phyloP scores from a whole-genome alignment of 2,888 invertebrate genomes.

The Drosophila pseudotalamancana region DNA sequence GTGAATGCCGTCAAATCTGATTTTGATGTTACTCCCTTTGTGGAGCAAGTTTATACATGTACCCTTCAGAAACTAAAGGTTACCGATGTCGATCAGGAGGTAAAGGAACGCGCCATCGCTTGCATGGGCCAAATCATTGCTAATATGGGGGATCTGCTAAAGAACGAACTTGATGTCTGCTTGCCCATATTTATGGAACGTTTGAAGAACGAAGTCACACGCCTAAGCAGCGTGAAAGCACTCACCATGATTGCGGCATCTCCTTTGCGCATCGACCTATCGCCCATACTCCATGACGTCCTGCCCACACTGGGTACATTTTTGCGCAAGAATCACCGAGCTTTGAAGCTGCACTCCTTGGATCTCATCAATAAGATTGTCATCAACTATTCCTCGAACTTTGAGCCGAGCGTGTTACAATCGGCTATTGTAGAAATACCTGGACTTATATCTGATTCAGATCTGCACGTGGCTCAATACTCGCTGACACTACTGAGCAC shows the following conservation, averaged over 20 bases:
- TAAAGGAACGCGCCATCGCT: conserved; percentile 98
- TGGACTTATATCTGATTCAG: conserved; percentile 95
- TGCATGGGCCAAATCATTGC: conserved; percentile 98
- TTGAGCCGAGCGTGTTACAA: conserved; percentile 88
- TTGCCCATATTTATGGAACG: conserved; percentile 98
- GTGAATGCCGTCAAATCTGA: conserved; percentile 83
- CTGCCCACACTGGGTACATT: conserved; percentile 97
- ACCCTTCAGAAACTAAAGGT: conserved; percentile 94
- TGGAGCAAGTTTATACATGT: conserved; percentile 92
- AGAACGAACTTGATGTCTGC: conserved; percentile 92
- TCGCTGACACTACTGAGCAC: conserved; percentile 93
- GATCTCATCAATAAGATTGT: conserved; percentile 95
- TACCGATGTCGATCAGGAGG: conserved; percentile 99
- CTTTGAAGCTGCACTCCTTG: conserved; percentile 95
- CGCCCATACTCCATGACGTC: conserved; percentile 93
- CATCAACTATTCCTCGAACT: conserved; percentile 90
- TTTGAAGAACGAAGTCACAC: conserved; percentile 97
- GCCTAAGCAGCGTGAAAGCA: conserved; percentile 97
- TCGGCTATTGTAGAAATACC: conserved; percentile 94
- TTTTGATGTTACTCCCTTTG: conserved; percentile 91
- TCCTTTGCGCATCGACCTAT: conserved; percentile 92
- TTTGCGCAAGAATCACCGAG: conserved; percentile 97
- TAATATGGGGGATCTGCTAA: conserved; percentile 94
- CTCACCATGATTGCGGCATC: conserved; percentile 97
- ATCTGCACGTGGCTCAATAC: conserved; percentile 98